Evolutionary conservation across 2,888 invertebrate genomes (phyloP).

Genomic region (Anaspis maculata): DNA sequence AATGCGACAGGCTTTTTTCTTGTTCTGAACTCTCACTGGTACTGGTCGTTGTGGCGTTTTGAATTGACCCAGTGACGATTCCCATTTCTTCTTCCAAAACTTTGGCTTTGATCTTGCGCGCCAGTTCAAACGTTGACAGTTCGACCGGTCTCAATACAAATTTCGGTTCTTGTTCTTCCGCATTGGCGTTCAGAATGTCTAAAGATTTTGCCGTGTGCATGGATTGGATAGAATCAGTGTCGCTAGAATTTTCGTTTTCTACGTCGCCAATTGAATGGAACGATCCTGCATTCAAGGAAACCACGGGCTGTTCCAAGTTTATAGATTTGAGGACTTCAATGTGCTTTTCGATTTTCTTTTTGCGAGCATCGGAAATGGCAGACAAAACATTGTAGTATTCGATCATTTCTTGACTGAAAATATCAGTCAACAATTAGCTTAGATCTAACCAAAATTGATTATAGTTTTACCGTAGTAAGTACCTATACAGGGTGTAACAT

Average conservation of each 20-base stretch:
- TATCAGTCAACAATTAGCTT: neutral
- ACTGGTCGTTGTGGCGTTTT: conserved; percentile 33
- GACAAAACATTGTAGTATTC: conserved; percentile 58
- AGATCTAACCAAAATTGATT: no score
- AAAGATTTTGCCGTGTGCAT: no score
- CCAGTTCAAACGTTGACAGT: conserved; percentile 44
- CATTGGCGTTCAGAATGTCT: conserved; percentile 49
- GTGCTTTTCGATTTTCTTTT: conserved; percentile 32
- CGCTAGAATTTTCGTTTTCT: no score
- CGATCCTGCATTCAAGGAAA: conserved; percentile 4
- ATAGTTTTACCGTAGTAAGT: no score
- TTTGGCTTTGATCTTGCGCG: conserved; percentile 45
- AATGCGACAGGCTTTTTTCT: conserved; percentile 22
- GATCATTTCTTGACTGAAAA: conserved; percentile 48
- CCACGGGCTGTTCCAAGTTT: neutral
- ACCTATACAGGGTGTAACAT: no score
- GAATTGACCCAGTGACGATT: no score
- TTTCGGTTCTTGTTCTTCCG: no score
- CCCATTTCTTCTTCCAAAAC: conserved; percentile 47
- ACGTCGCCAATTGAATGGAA: conserved; percentile 9
- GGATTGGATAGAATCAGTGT: no score
- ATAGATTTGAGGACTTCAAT: conserved; percentile 23
- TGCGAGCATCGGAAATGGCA: conserved; percentile 49
- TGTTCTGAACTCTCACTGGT: conserved; percentile 26
- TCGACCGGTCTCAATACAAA: conserved; percentile 40